Conservation (phyloP, 2,888 invertebrate species). For the Chironomus riparius region DNA sequence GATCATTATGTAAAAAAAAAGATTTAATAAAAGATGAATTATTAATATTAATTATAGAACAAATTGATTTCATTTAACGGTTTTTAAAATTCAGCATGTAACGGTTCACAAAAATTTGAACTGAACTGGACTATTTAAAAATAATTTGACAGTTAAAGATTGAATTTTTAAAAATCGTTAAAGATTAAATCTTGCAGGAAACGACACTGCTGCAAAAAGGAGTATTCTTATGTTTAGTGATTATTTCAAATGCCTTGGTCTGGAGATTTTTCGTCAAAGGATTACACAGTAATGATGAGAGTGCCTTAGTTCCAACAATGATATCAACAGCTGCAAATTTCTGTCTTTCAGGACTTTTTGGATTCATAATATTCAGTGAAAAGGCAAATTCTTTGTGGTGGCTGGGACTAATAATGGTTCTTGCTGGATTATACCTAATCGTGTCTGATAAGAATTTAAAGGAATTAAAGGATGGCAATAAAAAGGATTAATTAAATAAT, state of each 20-base stretch:
- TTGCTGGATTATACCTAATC: constrained; percentile 2
- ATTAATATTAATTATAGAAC: too few species aligned
- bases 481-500: neutral
- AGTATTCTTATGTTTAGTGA: neutral
- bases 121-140: too few species aligned
- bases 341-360: constrained; percentile 1
- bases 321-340: constrained; percentile 15
- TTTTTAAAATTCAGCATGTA: too few species aligned
- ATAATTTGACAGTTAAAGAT: too few species aligned
- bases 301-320: constrained; percentile 14
- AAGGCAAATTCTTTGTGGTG: neutral
- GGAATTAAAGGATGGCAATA: neutral
- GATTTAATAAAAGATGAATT: too few species aligned
- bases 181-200: too few species aligned
- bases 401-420: constrained; percentile 9
- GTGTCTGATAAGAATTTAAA: neutral
- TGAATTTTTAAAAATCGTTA: too few species aligned
- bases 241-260: constrained; percentile 16
- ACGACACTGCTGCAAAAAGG: constrained; percentile 7
- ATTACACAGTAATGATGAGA: neutral
- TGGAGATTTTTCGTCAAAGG: constrained; percentile 14
- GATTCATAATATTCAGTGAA: neutral
- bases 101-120: too few species aligned
- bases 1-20: too few species aligned
- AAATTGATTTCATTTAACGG: too few species aligned